phyloP scores from a whole-genome alignment of 1,140 invertebrate species.

The Melipona quadrifasciata region DNA sequence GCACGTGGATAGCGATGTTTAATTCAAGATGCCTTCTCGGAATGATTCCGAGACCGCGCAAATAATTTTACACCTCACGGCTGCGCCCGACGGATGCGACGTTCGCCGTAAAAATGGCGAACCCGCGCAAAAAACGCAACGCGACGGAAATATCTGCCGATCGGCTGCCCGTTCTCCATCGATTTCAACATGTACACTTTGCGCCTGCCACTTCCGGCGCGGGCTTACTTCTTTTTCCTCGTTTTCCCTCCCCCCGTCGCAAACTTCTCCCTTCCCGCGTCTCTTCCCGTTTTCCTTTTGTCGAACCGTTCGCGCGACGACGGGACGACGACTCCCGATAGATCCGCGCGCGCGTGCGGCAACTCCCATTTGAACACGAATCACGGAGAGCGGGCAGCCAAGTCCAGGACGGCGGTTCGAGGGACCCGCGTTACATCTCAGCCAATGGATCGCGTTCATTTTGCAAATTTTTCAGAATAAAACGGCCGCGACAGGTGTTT shows the following conservation, averaged over 20 bases:
- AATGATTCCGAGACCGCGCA: constrained; percentile 39
- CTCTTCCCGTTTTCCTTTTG: not conserved
- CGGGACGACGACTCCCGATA: constrained; percentile 32
- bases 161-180: not conserved
- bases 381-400: constrained; percentile 54
- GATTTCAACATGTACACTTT: constrained; percentile 5
- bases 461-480: constrained; percentile 54
- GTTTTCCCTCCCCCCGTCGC: no score
- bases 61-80: constrained; percentile 46
- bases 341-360: constrained; percentile 15
- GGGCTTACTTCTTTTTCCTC: not conserved
- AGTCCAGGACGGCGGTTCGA: constrained; percentile 52
- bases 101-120: constrained; percentile 1
- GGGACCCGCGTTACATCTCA: constrained; percentile 64
- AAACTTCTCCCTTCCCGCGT: no score
- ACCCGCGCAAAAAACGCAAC: constrained; percentile 23
- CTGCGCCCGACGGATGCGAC: constrained; percentile 13
- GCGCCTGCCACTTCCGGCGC: constrained; percentile 6
- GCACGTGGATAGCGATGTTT: constrained; percentile 39
- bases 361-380: constrained; percentile 55
- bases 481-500: constrained; percentile 40
- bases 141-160: constrained; percentile 30
- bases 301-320: not conserved
- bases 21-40: constrained; percentile 46
- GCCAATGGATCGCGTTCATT: constrained; percentile 58